Percentiles rank a stretch among this genome's conserved stretches.
Evolutionary conservation across 2,888 invertebrate genomes (phyloP).

Genomic region (Rugalucina vietnamica): DNA sequence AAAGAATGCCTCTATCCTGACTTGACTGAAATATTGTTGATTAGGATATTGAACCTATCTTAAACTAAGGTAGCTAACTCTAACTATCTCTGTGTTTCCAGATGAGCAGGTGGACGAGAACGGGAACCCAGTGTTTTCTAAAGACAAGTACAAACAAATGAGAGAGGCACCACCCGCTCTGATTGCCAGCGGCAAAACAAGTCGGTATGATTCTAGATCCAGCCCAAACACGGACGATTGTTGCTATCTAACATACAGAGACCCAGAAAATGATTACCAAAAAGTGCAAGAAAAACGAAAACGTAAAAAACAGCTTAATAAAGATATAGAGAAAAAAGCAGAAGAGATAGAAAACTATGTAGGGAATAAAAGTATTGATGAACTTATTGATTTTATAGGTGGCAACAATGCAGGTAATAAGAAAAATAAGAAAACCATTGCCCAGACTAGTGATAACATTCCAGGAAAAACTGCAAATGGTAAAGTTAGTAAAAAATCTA

Average conservation of each 20-base stretch:
- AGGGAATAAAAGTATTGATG: conserved; percentile 69
- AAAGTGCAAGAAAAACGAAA: conserved; percentile 45
- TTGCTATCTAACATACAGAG: not conserved
- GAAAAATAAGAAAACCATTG: conserved; percentile 60
- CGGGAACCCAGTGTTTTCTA: conserved; percentile 72
- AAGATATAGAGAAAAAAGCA: conserved; percentile 56
- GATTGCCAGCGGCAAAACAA: conserved; percentile 43
- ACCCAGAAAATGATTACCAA: conserved; percentile 26
- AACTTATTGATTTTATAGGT: conserved; percentile 73
- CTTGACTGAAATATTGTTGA: too few species aligned
- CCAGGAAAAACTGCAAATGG: conserved; percentile 62
- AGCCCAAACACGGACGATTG: not conserved
- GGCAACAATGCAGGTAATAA: conserved; percentile 65
- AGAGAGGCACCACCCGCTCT: conserved; percentile 68
- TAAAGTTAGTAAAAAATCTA: conserved; percentile 43
- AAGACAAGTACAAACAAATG: conserved; percentile 69
- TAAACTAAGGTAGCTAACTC: too few species aligned
- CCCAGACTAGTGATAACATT: conserved; percentile 57
- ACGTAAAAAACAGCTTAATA: conserved; percentile 59
- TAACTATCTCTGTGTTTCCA: too few species aligned
- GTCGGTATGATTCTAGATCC: conserved; percentile 1
- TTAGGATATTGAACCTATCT: too few species aligned
- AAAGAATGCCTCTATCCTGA: too few species aligned
- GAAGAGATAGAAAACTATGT: conserved; percentile 72
- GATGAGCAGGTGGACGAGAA: conserved; percentile 74